These are phyloP conservation scores for Chlamydotis undulata DNA, from an alignment of 2,113 vertebrate species.

Conservation along the genomic window DNA sequence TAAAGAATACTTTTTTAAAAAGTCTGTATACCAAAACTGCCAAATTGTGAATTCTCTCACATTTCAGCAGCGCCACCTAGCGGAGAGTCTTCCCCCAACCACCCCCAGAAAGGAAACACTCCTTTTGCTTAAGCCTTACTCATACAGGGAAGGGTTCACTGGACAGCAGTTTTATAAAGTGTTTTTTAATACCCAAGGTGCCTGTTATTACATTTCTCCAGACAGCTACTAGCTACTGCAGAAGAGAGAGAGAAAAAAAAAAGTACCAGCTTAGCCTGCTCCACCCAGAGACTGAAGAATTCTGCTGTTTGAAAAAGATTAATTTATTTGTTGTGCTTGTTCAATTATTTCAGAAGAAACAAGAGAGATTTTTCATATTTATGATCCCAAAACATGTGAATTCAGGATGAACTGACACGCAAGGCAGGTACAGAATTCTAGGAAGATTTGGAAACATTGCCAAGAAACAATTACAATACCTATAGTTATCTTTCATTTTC, in stretches of 20 bases:
- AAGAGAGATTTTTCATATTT: background rate
- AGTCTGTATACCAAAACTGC: background rate
- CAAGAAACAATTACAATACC: background rate
- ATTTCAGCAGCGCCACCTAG: conserved; percentile 54
- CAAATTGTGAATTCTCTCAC: background rate
- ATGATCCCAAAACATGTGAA: background rate
- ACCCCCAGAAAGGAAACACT: background rate
- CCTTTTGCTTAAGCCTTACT: background rate
- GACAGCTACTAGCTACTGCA: background rate
- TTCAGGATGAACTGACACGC: background rate
- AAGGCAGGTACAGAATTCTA: background rate
- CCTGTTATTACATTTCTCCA: background rate
- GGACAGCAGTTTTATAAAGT: background rate
- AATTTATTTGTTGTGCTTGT: background rate
- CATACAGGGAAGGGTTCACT: rapidly evolving
- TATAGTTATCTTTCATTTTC: background rate
- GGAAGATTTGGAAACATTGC: background rate
- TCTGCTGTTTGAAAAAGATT: background rate
- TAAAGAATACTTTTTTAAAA: background rate
- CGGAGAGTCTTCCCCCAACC: background rate
- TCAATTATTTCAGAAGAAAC: background rate
- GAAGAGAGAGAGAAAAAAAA: background rate
- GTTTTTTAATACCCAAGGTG: background rate
- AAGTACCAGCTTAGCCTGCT: background rate
- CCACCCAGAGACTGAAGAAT: background rate